Conservation (phyloP, 2,888 invertebrate species). For the Eubasilissa splendida region DNA sequence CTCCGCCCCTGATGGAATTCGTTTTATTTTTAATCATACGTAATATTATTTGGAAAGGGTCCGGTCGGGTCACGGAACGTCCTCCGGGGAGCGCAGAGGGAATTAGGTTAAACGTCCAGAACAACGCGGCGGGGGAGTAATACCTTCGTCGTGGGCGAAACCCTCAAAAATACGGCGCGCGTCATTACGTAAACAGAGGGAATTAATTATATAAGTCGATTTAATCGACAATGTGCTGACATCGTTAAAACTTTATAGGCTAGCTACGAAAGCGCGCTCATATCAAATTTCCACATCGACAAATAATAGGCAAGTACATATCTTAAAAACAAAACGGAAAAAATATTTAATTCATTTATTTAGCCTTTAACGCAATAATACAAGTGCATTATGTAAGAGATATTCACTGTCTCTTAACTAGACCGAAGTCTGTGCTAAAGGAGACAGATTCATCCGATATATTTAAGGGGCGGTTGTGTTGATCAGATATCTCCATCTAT, state of each 20-base stretch:
- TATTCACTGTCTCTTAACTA: too few relatives aligned
- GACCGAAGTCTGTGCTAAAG: too few relatives aligned
- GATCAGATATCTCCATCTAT: too few relatives aligned
- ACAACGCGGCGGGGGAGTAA: slow-evolving; percentile 31
- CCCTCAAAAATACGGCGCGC: slow-evolving; percentile 25
- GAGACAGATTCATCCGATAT: too few relatives aligned
- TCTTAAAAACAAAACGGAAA: too few relatives aligned
- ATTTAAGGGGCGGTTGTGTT: too few relatives aligned
- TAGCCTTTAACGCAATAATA: too few relatives aligned
- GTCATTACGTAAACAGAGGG: slow-evolving; percentile 27
- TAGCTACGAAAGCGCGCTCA: background rate
- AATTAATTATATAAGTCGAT: slow-evolving; percentile 15
- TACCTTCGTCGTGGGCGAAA: slow-evolving; percentile 26
- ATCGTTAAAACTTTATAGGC: slow-evolving; percentile 11
- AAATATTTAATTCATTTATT: too few relatives aligned
- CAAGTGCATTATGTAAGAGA: too few relatives aligned
- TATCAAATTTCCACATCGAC: too few relatives aligned
- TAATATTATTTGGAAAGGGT: background rate
- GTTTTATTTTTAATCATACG: too few relatives aligned
- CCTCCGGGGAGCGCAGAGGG: slow-evolving; percentile 65
- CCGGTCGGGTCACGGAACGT: slow-evolving; percentile 10
- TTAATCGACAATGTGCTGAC: background rate
- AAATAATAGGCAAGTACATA: too few relatives aligned
- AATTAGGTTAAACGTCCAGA: slow-evolving; percentile 61
- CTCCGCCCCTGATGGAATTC: background rate